Evolutionary conservation across 2,113 vertebrate species (phyloP), one percentile per base, ranked within the genome.

Genomic region (Ictidomys tridecemlineatus): DNA sequence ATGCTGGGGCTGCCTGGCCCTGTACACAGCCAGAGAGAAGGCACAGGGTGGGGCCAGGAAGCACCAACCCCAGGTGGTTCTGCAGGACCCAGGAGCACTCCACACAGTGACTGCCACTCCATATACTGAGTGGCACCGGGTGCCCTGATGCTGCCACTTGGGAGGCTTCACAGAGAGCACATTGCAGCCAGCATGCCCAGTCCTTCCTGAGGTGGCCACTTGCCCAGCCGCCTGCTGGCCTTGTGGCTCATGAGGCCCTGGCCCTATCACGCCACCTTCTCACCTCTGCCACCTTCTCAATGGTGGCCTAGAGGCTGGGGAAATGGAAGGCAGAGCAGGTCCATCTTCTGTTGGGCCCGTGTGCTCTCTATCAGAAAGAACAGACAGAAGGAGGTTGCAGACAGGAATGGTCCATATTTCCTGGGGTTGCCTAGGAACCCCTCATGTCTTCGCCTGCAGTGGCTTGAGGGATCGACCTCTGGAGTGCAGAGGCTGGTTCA

Each of bases 271-370:
- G 26, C 45, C 51, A 12, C 45, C 45, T 45, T 45, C 45, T 45
- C 45, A 45, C 0, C 39, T 56, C 58, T 69, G 53, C 26, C 32
- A 1, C 32, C 88, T 72, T 76, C 76, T 69, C 9, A 2, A 9
- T 85, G 34, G 63, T 30, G 45, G 22, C 48, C 28, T 34, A 82
- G 45, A 91, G 63, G 37, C 58, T 2, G 45, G 42, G 24, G 48
- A n/a, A 7, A 26, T 0, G 10, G 10, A 74, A 83, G 73, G 61
- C 53, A 10, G 22, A 93, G 34, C 37, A 0, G 0, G 1, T 28
- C 28, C 1, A 12, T 8, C 0, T 69, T 53, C 70, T 8, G 2
- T 1, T n/a, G 42, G 26, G 2, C 53, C 7, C 0, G 4, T 4
- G 26, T 9, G 45, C 9, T 28, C 26, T 34, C n/a, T 53, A 0